Evolutionary conservation across 2,113 vertebrate genomes (phyloP).

Genomic region (Takifugu bimaculatus): DNA sequence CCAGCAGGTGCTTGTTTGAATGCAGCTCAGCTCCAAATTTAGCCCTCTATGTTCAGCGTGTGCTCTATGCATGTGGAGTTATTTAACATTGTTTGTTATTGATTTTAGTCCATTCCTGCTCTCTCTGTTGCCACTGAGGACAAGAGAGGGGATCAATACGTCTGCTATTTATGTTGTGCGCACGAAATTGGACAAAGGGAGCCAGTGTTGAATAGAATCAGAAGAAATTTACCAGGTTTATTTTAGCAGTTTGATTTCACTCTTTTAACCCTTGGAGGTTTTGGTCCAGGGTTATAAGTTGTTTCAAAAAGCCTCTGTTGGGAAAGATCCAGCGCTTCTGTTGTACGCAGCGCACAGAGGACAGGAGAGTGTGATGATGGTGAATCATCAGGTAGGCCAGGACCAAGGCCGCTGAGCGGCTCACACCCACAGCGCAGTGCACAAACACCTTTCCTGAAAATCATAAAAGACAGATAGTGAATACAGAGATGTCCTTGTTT

Average conservation of each 20-base stretch:
- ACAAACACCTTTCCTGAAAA: conserved; percentile 80
- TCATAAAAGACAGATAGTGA: not conserved
- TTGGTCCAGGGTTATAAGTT: conserved; percentile 53
- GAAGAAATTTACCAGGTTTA: not conserved
- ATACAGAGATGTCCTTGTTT: not conserved
- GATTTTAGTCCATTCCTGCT: conserved; percentile 29
- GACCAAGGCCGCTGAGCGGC: conserved; percentile 77
- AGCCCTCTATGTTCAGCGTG: conserved; percentile 42
- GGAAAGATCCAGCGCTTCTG: conserved; percentile 76
- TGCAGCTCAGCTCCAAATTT: conserved; percentile 51
- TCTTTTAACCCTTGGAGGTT: conserved; percentile 25
- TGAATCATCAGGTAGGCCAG: conserved; percentile 80
- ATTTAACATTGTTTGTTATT: conserved; percentile 46
- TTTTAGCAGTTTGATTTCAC: not conserved
- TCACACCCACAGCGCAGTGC: conserved; percentile 83
- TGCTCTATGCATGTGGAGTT: conserved; percentile 26
- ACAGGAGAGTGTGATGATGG: conserved; percentile 68
- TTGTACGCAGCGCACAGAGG: conserved; percentile 65
- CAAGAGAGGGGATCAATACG: conserved; percentile 5
- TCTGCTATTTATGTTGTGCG: conserved; percentile 15
- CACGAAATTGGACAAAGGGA: conserved; percentile 14
- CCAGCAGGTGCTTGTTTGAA: conserved; percentile 57
- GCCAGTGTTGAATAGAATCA: not conserved
- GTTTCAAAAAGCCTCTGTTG: conserved; percentile 83
- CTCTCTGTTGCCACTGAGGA: conserved; percentile 22